A percentile compares a stretch with the other conserved stretches of the same genome.
These are phyloP conservation scores for Diabrotica undecimpunctata DNA, from an alignment of 1,140 invertebrate genomes.

Conservation along the genomic window DNA sequence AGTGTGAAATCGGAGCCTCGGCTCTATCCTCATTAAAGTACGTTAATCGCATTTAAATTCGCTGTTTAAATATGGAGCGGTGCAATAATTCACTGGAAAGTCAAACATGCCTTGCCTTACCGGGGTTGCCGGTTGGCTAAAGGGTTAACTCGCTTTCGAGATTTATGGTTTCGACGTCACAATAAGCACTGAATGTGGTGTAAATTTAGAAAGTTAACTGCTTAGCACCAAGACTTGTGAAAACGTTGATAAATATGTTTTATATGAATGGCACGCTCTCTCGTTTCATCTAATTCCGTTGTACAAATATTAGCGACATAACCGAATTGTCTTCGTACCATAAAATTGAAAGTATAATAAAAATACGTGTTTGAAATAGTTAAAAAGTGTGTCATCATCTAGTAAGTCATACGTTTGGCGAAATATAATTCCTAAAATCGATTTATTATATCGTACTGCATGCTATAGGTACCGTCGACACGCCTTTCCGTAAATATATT, in stretches of 20 bases:
- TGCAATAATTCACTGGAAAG: slow-evolving; percentile 42
- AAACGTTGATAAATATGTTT: slow-evolving; percentile 1
- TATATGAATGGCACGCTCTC: too few species aligned
- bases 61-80: slow-evolving; percentile 37
- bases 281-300: too few species aligned
- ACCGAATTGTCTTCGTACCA: too few species aligned
- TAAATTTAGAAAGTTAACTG: slow-evolving; percentile 23
- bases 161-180: slow-evolving; percentile 41
- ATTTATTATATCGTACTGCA: too few species aligned
- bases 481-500: too few species aligned
- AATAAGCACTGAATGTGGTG: slow-evolving; percentile 32
- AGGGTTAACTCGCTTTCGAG: slow-evolving; percentile 38
- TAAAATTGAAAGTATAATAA: too few species aligned
- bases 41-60: slow-evolving; percentile 45
- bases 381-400: too few species aligned
- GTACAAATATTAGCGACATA: too few species aligned
- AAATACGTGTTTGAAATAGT: too few species aligned
- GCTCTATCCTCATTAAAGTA: slow-evolving; percentile 38
- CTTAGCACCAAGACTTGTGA: neutral
- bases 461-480: too few species aligned
- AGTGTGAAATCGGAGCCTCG: slow-evolving; percentile 28
- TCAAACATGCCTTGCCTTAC: slow-evolving; percentile 37
- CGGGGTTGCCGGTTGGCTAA: slow-evolving; percentile 24
- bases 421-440: too few species aligned
- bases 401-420: too few species aligned